A percentile compares a stretch with the other conserved stretches of the same genome.
Conservation (phyloP, 2,113 vertebrate genomes). For the Channa maculata region DNA sequence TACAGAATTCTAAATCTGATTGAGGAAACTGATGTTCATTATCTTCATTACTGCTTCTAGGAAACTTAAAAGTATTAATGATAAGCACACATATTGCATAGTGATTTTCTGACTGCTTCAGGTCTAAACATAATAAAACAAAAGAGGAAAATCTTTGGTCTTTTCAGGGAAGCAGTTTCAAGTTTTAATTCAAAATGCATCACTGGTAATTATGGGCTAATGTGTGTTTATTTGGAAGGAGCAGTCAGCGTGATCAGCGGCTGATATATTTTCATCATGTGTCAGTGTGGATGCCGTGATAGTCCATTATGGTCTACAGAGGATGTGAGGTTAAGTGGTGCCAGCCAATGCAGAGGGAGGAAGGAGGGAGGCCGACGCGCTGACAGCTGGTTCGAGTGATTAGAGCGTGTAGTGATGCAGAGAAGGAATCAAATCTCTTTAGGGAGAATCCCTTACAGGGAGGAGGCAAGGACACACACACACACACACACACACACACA, state of each 20-base stretch:
- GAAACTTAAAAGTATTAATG: too few species aligned
- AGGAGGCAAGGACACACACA: slow-evolving; percentile 47
- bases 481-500: slow-evolving; percentile 33
- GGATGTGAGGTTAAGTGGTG: slow-evolving; percentile 73
- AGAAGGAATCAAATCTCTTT: slow-evolving; percentile 78
- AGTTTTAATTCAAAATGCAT: too few species aligned
- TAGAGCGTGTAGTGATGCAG: slow-evolving; percentile 68
- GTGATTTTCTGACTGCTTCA: background rate
- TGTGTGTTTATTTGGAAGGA: background rate
- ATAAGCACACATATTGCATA: too few species aligned
- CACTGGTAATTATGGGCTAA: too few species aligned
- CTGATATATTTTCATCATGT: slow-evolving; percentile 51
- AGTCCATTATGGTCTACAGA: slow-evolving; percentile 63
- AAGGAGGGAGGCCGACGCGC: slow-evolving; percentile 53
- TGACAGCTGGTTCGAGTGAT: slow-evolving; percentile 83
- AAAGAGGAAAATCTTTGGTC: too few species aligned
- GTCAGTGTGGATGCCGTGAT: slow-evolving; percentile 28
- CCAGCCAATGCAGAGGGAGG: slow-evolving; percentile 29
- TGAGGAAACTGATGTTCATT: too few species aligned
- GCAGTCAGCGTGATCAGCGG: background rate
- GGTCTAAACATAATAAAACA: background rate
- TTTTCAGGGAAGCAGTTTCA: too few species aligned
- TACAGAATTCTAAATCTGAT: too few species aligned
- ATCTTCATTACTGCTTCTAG: too few species aligned
- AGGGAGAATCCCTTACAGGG: slow-evolving; percentile 70